Percentiles rank a stretch among this genome's conserved stretches.
These are phyloP conservation scores for Tragelaphus buxtoni DNA, from an alignment of 2,113 vertebrate species.

Conservation along the genomic window DNA sequence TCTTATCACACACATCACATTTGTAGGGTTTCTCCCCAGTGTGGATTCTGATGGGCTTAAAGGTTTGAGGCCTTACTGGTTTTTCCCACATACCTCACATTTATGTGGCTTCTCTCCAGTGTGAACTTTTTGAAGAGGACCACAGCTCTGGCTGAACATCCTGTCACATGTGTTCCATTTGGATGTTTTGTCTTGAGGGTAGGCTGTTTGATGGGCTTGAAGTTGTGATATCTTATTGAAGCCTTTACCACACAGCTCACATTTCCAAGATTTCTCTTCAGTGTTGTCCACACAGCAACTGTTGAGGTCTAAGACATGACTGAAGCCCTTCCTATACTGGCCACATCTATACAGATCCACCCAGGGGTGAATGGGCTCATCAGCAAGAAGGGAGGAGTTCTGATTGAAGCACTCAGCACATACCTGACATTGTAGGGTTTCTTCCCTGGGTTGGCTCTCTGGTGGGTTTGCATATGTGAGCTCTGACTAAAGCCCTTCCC, in stretches of 20 bases:
- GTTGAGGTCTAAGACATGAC: not conserved
- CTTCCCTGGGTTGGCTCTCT: slow-evolving; percentile 22
- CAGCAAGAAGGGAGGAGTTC: not conserved
- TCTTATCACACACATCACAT: not conserved
- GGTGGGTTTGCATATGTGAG: not conserved
- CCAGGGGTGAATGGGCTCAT: slow-evolving; percentile 13
- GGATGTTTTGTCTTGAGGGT: not conserved
- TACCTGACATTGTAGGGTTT: not conserved
- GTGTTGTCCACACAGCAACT: not conserved
- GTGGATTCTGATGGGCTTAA: not conserved
- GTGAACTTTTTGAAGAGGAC: not conserved
- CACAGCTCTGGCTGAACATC: not conserved
- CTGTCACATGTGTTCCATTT: not conserved
- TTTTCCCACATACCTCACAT: not conserved
- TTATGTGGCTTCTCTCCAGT: not conserved
- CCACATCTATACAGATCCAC: not conserved
- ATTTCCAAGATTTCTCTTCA: not conserved
- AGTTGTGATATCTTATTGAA: not conserved
- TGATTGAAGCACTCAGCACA: slow-evolving; percentile 32
- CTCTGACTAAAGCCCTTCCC: not conserved
- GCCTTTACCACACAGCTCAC: not conserved
- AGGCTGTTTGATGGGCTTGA: not conserved
- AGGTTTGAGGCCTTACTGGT: not conserved
- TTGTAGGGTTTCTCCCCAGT: not conserved
- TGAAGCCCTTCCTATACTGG: not conserved